These are phyloP conservation scores for Xiphophorus birchmanni DNA, from an alignment of 2,797 vertebrate genomes.

Conservation along the genomic window DNA sequence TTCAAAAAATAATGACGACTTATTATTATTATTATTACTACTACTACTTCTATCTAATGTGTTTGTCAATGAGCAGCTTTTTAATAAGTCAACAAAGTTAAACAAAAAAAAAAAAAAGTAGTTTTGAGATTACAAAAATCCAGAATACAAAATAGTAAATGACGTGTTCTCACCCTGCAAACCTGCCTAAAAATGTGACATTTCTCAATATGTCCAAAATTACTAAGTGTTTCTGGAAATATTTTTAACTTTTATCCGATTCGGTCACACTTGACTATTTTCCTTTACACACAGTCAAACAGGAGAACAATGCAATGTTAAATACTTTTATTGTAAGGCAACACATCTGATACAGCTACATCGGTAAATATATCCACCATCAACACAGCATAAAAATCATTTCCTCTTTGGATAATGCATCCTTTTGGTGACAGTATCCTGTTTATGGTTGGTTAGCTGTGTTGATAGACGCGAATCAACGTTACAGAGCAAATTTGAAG, in stretches of 20 bases:
- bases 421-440: background rate
- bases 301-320: conserved; percentile 11
- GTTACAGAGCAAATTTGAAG: conserved; percentile 28
- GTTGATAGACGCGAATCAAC: background rate
- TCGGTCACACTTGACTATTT: background rate
- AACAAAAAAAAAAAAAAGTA: background rate
- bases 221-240: background rate
- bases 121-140: background rate
- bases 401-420: conserved; percentile 22
- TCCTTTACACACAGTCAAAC: background rate
- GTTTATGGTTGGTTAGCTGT: background rate
- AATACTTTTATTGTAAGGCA: conserved; percentile 58
- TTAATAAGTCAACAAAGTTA: background rate
- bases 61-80: background rate
- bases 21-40: background rate
- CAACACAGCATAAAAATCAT: conserved; percentile 36
- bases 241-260: background rate
- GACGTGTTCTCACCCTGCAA: background rate
- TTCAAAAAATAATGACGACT: no score
- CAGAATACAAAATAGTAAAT: background rate
- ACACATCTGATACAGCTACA: conserved; percentile 62
- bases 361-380: conserved; percentile 47
- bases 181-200: background rate
- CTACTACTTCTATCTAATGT: no score
- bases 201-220: background rate